Base-by-base conservation (phyloP, 2,113 vertebrate genomes). In the Butorides virescens region DNA sequence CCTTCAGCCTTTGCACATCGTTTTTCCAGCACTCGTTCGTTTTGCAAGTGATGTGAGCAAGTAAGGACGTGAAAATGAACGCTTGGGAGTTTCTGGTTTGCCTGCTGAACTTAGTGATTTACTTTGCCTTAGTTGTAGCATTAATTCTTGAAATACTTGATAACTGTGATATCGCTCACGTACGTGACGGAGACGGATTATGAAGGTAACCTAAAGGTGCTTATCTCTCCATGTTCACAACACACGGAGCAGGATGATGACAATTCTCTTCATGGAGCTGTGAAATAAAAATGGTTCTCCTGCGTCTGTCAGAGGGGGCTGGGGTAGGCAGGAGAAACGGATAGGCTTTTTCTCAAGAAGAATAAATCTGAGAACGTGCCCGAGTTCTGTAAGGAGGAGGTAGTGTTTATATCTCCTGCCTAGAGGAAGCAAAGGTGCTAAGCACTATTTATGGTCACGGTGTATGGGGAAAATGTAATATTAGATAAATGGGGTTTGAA, bases 141-240 rank as follows among this genome's bases (percentile, higher is more conserved):
- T 49, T 46, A 23, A 36, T 68, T 79, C 58, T 73, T 53, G 46
- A 29, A 61, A 30, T 47, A 26, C 36, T 50, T 65, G 3, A 4
- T 30, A 30, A 34, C 29, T 2, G 0, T 25, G 47, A 2, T 20
- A 2, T 1, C 71, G 55, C 25, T 92, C 32, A 16, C 2, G 11
- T 32, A 10, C 17, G 0, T 27, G 67, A 9, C 1, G 13, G 62
- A 36, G 87, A 8, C 44, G 79, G 66, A 4, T 59, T 42, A 5
- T 32, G 34, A 42, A 22, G 0, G 8, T 32, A 5, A 70, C 70
- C 29, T 49, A 30, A 11, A 74, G 65, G 20, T 50, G 6, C 30
- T 66, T 74, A 2, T 1, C 27, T 42, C 9, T 73, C 32, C 23
- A n/a, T 55, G 36, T 15, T 62, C 66, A 10, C 30, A 34, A 1